These are phyloP conservation scores for Perccottus glenii DNA, from an alignment of 2,113 vertebrate genomes.

Conservation along the genomic window DNA sequence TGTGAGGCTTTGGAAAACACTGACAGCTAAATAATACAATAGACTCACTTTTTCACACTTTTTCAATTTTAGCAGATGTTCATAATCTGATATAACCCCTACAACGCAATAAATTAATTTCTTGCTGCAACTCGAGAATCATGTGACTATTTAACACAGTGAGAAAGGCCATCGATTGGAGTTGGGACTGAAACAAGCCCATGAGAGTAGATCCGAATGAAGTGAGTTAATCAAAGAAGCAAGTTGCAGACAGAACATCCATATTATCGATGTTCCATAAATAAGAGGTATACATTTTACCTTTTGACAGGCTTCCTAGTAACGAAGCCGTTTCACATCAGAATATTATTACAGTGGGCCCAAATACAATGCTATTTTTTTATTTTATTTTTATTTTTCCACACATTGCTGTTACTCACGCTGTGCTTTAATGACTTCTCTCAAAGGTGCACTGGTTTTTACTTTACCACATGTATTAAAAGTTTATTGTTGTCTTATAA, in stretches of 20 bases:
- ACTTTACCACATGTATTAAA: not conserved
- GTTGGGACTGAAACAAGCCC: conserved; percentile 57
- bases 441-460: not conserved
- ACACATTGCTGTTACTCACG: not conserved
- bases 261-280: conserved; percentile 76
- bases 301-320: conserved; percentile 54
- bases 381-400: not conserved
- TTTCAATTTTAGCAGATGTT: conserved; percentile 9
- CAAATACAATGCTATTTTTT: conserved; percentile 14
- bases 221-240: conserved; percentile 76
- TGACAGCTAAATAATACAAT: not conserved
- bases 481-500: not conserved
- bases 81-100: conserved; percentile 42
- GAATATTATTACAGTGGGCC: conserved; percentile 22
- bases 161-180: conserved; percentile 55
- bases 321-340: conserved; percentile 42
- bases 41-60: conserved; percentile 10
- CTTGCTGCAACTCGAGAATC: conserved; percentile 34
- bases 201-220: conserved; percentile 65
- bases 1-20: conserved; percentile 4
- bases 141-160: conserved; percentile 63
- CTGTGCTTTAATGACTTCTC: not conserved
- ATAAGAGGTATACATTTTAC: conserved; percentile 66
- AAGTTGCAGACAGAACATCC: conserved; percentile 63
- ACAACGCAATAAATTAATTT: conserved; percentile 39